phyloP scores from a whole-genome alignment of 2,888 invertebrate genomes.

The Perithous albicinctus region DNA sequence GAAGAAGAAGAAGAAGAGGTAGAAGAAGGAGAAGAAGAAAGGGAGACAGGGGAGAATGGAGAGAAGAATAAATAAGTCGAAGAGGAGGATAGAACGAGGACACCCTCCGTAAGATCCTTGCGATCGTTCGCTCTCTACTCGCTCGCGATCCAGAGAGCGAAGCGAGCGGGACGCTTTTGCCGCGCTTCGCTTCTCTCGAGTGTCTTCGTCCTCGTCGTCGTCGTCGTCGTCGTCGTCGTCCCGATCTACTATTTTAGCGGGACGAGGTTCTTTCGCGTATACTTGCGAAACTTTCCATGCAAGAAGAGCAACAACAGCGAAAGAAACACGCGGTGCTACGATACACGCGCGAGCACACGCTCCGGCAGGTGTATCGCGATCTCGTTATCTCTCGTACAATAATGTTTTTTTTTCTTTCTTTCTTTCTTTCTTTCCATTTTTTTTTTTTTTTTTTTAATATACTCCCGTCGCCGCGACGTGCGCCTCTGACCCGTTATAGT shows the following conservation, averaged over 20 bases:
- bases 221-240: conserved; percentile 47
- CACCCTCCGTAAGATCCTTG: conserved; percentile 49
- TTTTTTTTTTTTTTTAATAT: too few relatives aligned
- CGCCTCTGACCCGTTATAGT: conserved; percentile 59
- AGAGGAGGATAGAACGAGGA: conserved; percentile 66
- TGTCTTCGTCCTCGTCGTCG: conserved; percentile 36
- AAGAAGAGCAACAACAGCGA: conserved; percentile 36
- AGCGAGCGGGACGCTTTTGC: conserved; percentile 56
- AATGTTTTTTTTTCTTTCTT: conserved; percentile 8
- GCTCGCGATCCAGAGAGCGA: conserved; percentile 20
- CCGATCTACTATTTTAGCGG: conserved; percentile 74
- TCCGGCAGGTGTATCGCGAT: conserved; percentile 75
- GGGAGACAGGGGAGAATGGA: conserved; percentile 69
- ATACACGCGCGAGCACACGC: conserved; percentile 53
- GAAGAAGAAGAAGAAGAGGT: conserved; percentile 58
- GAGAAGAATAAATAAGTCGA: conserved; percentile 82
- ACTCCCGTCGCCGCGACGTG: conserved; percentile 42
- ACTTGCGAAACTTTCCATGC: conserved; percentile 58
- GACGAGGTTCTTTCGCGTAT: conserved; percentile 59
- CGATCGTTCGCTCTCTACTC: not conserved
- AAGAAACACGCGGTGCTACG: conserved; percentile 58
- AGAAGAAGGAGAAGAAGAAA: conserved; percentile 51
- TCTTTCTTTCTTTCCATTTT: conserved; percentile 16
- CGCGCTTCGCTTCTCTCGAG: conserved; percentile 65
- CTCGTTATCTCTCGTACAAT: conserved; percentile 71